Base-by-base conservation (phyloP, 1,140 invertebrate species). In the Cydia pomonella region DNA sequence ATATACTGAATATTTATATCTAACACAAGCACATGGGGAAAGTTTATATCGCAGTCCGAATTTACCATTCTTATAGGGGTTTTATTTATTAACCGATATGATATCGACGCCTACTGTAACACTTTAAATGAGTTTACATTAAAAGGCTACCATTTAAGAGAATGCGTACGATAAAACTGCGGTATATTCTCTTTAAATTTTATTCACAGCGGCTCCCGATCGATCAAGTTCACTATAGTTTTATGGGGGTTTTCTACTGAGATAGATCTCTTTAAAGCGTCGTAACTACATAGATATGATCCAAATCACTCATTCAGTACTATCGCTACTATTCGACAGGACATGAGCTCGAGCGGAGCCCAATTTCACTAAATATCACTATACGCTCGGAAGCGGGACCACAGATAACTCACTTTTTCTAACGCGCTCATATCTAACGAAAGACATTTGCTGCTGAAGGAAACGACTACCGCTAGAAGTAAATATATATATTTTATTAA, bases 261-360 rank as follows among this genome's bases (percentile, higher is more conserved):
- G 64, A 59, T 77, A 27, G n/a, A 50, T 72, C 75, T 77, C 66
- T 72, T 38, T 64, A 76, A 78, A 78, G 76, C 77, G 47, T 78
- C 73, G 71, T 72, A 72, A 77, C 81, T 83, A 84, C 80, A 86
- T 86, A 83, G 88, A 91, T 91, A 91, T 91, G 88, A 85, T 88
- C 76, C 62, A 82, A 87, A 90, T 91, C 89, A 91, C 89, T 88
- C 82, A 83, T 79, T 81, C 79, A 75, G 76, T 79, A 59, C 53
- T 79, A 82, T 73, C 27, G 63, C 69, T 72, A 74, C n/a, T 59
- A 59, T 59, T 59, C 53, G 53, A 59, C 53, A 59, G 53, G 21
- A 59, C 23, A 59, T 0, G 53, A 59, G 53, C 21, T 59, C 53
- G 53, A 59, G 53, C 53, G 21, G 53, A 59, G 53, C 53, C 21